Evolutionary conservation across 1,140 invertebrate species (phyloP).

Genomic region (Lepidurus packardi): DNA sequence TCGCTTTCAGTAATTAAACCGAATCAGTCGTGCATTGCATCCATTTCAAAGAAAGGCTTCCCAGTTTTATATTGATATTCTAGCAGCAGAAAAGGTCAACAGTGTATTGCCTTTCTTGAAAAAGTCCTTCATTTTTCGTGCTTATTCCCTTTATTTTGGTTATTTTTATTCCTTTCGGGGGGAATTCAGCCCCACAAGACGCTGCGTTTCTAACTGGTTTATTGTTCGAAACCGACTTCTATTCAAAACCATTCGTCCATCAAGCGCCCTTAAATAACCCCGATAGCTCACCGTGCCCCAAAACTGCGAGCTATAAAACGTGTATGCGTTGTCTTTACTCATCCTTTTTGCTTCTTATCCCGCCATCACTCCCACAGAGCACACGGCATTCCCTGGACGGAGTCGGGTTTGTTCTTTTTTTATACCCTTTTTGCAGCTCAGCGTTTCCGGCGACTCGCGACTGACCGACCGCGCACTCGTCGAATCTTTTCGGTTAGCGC

Average conservation of each 20-base stretch:
- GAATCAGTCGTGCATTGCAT: neutral
- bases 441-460: neutral
- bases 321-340: neutral
- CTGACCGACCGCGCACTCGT: slow-evolving; percentile 20
- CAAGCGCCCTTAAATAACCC: neutral
- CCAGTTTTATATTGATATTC: neutral
- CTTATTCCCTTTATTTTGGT: no score
- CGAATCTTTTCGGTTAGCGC: slow-evolving; percentile 13
- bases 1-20: slow-evolving; percentile 11
- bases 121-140: neutral
- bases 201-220: neutral
- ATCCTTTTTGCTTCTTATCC: neutral
- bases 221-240: neutral
- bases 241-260: neutral
- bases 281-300: neutral
- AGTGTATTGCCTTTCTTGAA: neutral
- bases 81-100: neutral
- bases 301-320: neutral
- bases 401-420: neutral
- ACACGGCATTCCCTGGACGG: neutral
- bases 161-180: no score
- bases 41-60: neutral
- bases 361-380: neutral
- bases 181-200: no score
- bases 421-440: neutral